These are phyloP conservation scores for Borostomias antarcticus DNA, from an alignment of 2,797 vertebrate genomes.

Conservation along the genomic window DNA sequence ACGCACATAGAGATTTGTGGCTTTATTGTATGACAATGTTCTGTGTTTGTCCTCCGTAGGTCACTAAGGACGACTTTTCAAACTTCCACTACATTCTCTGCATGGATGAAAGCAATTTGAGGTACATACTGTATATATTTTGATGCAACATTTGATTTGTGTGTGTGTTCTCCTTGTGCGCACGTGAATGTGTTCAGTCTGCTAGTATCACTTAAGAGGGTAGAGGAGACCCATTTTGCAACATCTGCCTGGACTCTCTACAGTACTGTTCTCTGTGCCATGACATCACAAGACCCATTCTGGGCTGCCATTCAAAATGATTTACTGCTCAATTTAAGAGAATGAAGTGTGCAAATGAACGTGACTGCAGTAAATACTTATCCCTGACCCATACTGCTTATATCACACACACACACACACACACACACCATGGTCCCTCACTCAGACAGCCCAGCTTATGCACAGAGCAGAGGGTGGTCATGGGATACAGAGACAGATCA, in stretches of 20 bases:
- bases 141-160: not conserved
- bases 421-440: not conserved
- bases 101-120: slow-evolving; percentile 97
- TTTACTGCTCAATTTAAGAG: not conserved
- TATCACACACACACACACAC: not conserved
- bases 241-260: not conserved
- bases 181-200: not conserved
- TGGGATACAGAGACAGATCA: not conserved
- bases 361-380: not conserved
- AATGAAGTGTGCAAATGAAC: not conserved
- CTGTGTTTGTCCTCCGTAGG: slow-evolving; percentile 68
- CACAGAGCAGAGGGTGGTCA: not conserved
- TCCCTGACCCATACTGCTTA: no score
- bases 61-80: slow-evolving; percentile 92
- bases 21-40: no score
- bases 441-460: not conserved
- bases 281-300: not conserved
- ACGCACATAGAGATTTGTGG: no score
- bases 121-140: slow-evolving; percentile 74
- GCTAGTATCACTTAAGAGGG: not conserved
- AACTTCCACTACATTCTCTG: slow-evolving; percentile 93
- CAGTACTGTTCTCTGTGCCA: not conserved
- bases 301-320: not conserved
- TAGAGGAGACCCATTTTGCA: not conserved
- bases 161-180: not conserved